These are phyloP conservation scores for Cephus runcator DNA, from an alignment of 2,888 invertebrate species.

Conservation along the genomic window DNA sequence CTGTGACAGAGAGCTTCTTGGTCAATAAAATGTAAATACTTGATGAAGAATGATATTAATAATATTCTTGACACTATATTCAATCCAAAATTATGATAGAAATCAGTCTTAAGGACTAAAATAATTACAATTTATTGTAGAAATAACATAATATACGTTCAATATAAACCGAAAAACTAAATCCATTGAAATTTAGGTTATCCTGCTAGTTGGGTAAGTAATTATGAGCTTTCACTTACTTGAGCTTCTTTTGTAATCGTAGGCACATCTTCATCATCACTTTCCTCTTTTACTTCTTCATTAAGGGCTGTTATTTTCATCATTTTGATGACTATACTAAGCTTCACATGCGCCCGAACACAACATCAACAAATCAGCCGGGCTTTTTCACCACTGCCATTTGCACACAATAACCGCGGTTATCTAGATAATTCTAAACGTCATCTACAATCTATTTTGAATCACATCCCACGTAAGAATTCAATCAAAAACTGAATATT, in stretches of 20 bases:
- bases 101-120: neutral
- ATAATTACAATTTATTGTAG: neutral
- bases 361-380: conserved; percentile 24
- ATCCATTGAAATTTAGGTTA: neutral
- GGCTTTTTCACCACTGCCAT: conserved; percentile 19
- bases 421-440: conserved; percentile 1
- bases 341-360: conserved; percentile 8
- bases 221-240: conserved; percentile 52
- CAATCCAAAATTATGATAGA: neutral
- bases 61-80: neutral
- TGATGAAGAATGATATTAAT: neutral
- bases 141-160: neutral
- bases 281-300: conserved; percentile 72
- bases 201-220: neutral
- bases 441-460: neutral
- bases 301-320: conserved; percentile 76
- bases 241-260: conserved; percentile 72
- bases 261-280: conserved; percentile 69
- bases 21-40: neutral
- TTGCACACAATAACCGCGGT: neutral
- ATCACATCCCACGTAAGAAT: neutral
- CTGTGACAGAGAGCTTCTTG: conserved; percentile 57
- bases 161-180: neutral
- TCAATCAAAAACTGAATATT: neutral
- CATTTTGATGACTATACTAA: conserved; percentile 60